A percentile compares a stretch with the other conserved stretches of the same genome.
Evolutionary conservation across 2,113 vertebrate genomes (phyloP).

Genomic region (Sorex araneus): DNA sequence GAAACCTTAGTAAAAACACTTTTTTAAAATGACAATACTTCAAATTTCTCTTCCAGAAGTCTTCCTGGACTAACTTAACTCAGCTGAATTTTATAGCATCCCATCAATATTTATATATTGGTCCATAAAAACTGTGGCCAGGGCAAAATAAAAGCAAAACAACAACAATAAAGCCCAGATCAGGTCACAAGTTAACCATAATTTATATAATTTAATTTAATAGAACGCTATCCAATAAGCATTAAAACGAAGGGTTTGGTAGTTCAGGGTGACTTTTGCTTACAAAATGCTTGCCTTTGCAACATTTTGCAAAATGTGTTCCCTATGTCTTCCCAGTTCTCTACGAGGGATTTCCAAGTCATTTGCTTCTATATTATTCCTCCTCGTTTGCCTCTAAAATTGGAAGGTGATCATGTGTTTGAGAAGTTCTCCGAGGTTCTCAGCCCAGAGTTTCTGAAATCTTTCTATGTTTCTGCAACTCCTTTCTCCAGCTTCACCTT

Average conservation of each 20-base stretch:
- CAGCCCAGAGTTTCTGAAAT: neutral
- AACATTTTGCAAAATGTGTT: conserved; percentile 54
- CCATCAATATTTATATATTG: no score
- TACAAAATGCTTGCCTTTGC: conserved; percentile 66
- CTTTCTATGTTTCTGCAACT: conserved; percentile 5
- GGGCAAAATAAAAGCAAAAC: no score
- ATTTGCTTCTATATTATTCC: conserved; percentile 58
- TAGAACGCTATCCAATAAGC: conserved; percentile 11
- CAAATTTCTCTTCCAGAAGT: no score
- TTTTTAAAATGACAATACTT: no score
- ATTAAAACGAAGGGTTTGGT: conserved; percentile 43
- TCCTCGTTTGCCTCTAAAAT: conserved; percentile 35
- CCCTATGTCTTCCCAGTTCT: neutral
- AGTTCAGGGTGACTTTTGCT: conserved; percentile 52
- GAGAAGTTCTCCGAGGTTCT: conserved; percentile 38
- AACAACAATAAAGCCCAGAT: neutral
- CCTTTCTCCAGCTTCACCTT: neutral
- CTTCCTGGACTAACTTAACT: no score
- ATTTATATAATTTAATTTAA: conserved; percentile 41
- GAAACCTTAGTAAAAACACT: no score
- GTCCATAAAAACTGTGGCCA: no score
- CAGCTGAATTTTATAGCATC: no score
- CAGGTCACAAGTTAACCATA: neutral
- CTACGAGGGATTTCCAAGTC: conserved; percentile 66
- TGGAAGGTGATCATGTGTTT: conserved; percentile 36